These are phyloP conservation scores for Sarcophaga bullata DNA, from an alignment of 1,140 invertebrate species.

Conservation along the genomic window DNA sequence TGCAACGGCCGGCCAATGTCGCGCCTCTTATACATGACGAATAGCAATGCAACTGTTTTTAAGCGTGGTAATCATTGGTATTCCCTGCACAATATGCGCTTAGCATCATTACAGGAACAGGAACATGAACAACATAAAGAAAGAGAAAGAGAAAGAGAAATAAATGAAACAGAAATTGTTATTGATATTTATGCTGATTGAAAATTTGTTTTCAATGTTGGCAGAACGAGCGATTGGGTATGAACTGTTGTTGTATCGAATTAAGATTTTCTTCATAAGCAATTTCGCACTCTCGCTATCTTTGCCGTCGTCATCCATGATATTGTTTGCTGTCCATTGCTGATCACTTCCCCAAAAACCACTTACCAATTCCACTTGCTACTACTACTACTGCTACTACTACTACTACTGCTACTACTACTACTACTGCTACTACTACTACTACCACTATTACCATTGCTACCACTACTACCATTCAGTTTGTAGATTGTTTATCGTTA, in stretches of 20 bases:
- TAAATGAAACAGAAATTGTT: too few relatives aligned
- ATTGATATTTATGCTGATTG: neutral
- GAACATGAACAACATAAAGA: too few relatives aligned
- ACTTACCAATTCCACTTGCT: neutral
- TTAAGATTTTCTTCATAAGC: constrained; percentile 7
- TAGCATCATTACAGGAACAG: too few relatives aligned
- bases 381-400: neutral
- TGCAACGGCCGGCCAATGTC: neutral
- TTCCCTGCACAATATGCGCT: too few relatives aligned
- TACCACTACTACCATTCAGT: neutral
- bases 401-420: neutral
- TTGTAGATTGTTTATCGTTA: neutral
- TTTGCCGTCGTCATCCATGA: neutral
- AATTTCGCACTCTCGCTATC: constrained; percentile 38
- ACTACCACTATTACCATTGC: too few relatives aligned
- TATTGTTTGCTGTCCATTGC: neutral
- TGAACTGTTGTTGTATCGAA: neutral
- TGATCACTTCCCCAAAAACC: neutral
- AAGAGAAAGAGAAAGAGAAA: too few relatives aligned
- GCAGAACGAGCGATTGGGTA: neutral
- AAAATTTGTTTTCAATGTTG: neutral
- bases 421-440: neutral
- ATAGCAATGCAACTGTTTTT: neutral
- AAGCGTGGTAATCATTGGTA: too few relatives aligned
- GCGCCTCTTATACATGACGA: neutral